Evolutionary conservation across 1,140 invertebrate species (phyloP), one percentile per base, ranked within the genome.

Genomic region (Trinorchestia longiramus): DNA sequence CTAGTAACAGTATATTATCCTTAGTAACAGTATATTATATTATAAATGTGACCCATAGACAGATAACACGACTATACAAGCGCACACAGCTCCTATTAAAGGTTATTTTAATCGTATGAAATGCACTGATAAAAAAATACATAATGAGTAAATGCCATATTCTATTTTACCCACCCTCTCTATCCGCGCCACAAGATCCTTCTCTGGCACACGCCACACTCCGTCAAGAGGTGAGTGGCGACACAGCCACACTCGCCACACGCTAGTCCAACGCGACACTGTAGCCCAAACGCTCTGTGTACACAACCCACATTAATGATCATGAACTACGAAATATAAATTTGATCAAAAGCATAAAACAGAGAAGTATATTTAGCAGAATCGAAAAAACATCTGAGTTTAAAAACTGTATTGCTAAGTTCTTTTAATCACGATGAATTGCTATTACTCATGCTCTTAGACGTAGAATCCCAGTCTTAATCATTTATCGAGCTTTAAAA

Each of bases 251-350:
- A 40, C 44, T 0, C 92, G 4, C 92, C 43, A 19, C 92, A 6
- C 92, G 92, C 92, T 40, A 23, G 40, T 36, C 92, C 92, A 94
- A 44, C 92, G 92, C 92, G 92, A 94, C 92, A 94, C 92, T 6
- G 47, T 28, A 0, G 92, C 92, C 92, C 92, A 94, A 6, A 94
- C 92, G 92, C 92, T 94, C 92, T 94, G 92, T 77, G 11, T 28
- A 77, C 11, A 36, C 15, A 77, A 77, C 11, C 28, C 3, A 77
- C 3, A 1, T 77, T 23, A 77, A 77, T 36, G 62, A 11, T 77
- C 1, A 77, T 36, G 62, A 3, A 77, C 62, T 3, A 36, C 8
- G 36, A 77, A 11, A 77, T 77, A 1, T 11, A 36, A 15, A 77
- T 77, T 77, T 23, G 1, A 53, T 77, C 15, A 77, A 77, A 77